phyloP scores from a whole-genome alignment of 2,797 vertebrate species.

The Sciaenops ocellatus region DNA sequence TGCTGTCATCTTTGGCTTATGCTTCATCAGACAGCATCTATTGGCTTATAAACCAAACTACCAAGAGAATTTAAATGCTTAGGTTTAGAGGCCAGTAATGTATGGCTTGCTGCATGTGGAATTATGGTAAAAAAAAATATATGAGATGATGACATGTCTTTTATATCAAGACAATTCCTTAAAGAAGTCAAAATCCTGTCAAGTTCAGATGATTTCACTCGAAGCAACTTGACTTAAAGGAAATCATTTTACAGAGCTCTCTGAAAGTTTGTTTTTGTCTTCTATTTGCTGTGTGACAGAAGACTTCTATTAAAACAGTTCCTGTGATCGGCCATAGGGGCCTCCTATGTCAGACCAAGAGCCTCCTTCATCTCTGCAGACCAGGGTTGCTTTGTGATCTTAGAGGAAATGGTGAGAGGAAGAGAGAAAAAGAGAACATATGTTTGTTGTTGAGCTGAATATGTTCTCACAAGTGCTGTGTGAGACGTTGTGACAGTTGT shows the following conservation, averaged over 20 bases:
- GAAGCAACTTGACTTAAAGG: conserved; percentile 16
- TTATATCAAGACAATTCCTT: conserved; percentile 44
- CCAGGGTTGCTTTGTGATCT: conserved; percentile 42
- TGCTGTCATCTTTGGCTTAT: conserved; percentile 70
- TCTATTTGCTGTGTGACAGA: conserved; percentile 24
- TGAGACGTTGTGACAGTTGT: conserved; percentile 31
- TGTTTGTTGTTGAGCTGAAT: conserved; percentile 33
- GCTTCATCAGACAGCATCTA: conserved; percentile 67
- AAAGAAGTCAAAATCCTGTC: conserved; percentile 40
- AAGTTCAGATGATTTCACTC: conserved; percentile 23
- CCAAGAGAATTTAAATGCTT: conserved; percentile 51
- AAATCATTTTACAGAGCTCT: conserved; percentile 31
- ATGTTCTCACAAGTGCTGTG: conserved; percentile 25
- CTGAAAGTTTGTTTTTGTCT: conserved; percentile 23
- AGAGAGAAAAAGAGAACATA: conserved; percentile 10
- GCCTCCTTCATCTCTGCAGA: conserved; percentile 50
- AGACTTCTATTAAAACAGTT: conserved; percentile 21
- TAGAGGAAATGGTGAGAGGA: conserved; percentile 30
- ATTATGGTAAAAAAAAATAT: conserved; percentile 37
- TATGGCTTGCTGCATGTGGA: conserved; percentile 56
- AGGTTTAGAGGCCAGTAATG: conserved; percentile 55
- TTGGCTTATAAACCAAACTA: conserved; percentile 62
- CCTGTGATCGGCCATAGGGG: conserved; percentile 27
- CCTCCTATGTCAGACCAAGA: conserved; percentile 37
- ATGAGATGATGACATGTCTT: conserved; percentile 21